Base-by-base conservation (phyloP, 2,888 invertebrate genomes). In the Diarsia dahlii region DNA sequence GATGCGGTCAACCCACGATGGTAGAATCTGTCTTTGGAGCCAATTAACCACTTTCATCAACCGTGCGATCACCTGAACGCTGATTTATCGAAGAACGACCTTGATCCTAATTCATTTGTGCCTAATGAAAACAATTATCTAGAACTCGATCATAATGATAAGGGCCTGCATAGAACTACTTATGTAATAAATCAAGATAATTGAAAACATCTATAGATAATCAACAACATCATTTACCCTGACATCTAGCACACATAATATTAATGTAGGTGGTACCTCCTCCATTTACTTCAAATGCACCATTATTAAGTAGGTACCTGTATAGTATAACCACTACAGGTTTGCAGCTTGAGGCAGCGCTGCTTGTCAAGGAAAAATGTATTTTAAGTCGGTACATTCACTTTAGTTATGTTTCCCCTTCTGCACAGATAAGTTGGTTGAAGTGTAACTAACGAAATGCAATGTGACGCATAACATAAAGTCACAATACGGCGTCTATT, bases 391-490 rank as follows among this genome's bases (percentile, higher is more conserved):
- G n/a, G n/a, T n/a, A n/a, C n/a, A n/a, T n/a, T n/a, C n/a, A n/a
- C n/a, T n/a, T n/a, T n/a, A n/a, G n/a, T n/a, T n/a, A 3, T 28
- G 58, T 34, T 60, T 60, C 28, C 18, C 18, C 58, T 1, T 18
- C 58, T 60, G 28, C 18, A 60, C 58, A 9, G 28, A 28, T 34
- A 9, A 18, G 18, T 28, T 60, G 58, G 28, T 60, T 60, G 18
- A 4, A 60, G 28, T 34, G 3, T 52, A 52, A 6, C 5, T 15
- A 58, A 48, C 39, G 18, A 28, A 71, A 74, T 70, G 52, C 73
- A 72, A 39, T 70, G 52, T 71, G 84, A 70, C 56, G 56, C 63
- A 64, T 84, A 23, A 10, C n/a, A 28, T 70, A 48, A 54, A 3
- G 39, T 3, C 39, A 0, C 39, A 58, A 2, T 28, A 28, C 18